Evolutionary conservation across 1,140 invertebrate species (phyloP), one percentile per base, ranked within the genome.

Genomic region (Zaprionus vittiger): DNA sequence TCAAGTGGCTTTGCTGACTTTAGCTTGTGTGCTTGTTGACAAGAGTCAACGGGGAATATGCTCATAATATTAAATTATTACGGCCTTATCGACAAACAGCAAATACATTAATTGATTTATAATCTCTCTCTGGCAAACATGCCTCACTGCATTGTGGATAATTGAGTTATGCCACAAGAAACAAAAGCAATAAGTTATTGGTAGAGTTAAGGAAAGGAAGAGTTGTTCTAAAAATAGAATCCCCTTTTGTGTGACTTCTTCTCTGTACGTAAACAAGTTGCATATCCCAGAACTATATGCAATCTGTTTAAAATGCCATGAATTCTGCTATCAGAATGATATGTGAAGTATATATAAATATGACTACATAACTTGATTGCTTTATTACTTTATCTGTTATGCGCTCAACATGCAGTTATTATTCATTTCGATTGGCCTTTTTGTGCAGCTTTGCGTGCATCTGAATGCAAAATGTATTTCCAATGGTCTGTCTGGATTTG

Each of bases 1-100:
- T 34, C 2, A 3, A 34, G 9, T 34, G 31, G 9, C n/a, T 41
- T 41, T 41, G n/a, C 38, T 41, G 41, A 47, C n/a, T 47, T 20
- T 47, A 17, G 1, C n/a, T 47, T 17, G n/a, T 47, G 41, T 47
- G 7, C 14, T n/a, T 77, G 69, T 37, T 73, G 83, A 82, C 68
- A 64, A 24, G n/a, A 24, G 83, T 9, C 80, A 55, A n/a, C 38
- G 38, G 83, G 72, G 77, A 28, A 73, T 80, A 80, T 9, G 44
- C 65, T 52, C 67, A 31, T 55, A 26, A 63, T 54, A 47, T 77
- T 7, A 4, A 11, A 24, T 60, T 61, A 66, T 77, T 73, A 77
- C 73, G 68, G 55, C 52, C 49, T 41, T 44, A 74, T 38, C 61
- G 49, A 73, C 28, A 47, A 17, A 11, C 41, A 7, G 65, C 49